Percentiles rank a stretch among this genome's conserved stretches.
Evolutionary conservation across 2,797 vertebrate genomes (phyloP).

Genomic region (Pseudomugil tenellus): DNA sequence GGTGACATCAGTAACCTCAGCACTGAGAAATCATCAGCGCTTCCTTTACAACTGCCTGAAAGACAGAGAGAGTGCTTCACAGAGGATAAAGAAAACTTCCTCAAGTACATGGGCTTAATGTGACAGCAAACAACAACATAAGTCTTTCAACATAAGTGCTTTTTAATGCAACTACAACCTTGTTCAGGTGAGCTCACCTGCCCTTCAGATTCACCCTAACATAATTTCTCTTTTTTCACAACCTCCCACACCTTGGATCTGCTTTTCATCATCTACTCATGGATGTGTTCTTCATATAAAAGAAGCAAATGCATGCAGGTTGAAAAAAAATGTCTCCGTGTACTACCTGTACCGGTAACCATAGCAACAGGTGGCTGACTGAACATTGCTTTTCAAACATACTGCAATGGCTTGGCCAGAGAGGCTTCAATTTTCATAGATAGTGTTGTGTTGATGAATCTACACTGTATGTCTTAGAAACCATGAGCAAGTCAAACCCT

Average conservation of each 20-base stretch:
- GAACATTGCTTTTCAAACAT: constrained; percentile 51
- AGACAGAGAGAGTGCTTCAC: constrained; percentile 14
- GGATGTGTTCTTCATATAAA: constrained; percentile 51
- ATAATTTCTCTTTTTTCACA: constrained; percentile 38
- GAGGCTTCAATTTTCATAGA: constrained; percentile 36
- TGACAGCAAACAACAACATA: constrained; percentile 25
- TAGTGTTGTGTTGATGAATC: constrained; percentile 17
- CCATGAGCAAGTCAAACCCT: neutral
- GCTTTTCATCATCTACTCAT: constrained; percentile 60
- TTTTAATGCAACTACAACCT: constrained; percentile 29
- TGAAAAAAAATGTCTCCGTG: constrained; percentile 51
- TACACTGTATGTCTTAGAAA: constrained; percentile 23
- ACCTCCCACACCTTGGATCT: constrained; percentile 45
- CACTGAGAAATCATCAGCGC: constrained; percentile 18
- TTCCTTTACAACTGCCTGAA: constrained; percentile 20
- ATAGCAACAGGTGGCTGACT: constrained; percentile 71
- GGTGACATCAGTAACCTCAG: constrained; percentile 42
- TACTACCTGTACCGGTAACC: constrained; percentile 65
- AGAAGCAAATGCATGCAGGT: constrained; percentile 37
- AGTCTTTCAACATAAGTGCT: constrained; percentile 31
- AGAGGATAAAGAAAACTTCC: constrained; percentile 17
- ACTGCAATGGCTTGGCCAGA: constrained; percentile 38
- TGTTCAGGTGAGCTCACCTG: constrained; percentile 40
- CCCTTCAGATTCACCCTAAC: constrained; percentile 25
- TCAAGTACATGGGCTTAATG: constrained; percentile 23